phyloP scores from a whole-genome alignment of 2,888 invertebrate genomes.

The Pterostichus madidus region DNA sequence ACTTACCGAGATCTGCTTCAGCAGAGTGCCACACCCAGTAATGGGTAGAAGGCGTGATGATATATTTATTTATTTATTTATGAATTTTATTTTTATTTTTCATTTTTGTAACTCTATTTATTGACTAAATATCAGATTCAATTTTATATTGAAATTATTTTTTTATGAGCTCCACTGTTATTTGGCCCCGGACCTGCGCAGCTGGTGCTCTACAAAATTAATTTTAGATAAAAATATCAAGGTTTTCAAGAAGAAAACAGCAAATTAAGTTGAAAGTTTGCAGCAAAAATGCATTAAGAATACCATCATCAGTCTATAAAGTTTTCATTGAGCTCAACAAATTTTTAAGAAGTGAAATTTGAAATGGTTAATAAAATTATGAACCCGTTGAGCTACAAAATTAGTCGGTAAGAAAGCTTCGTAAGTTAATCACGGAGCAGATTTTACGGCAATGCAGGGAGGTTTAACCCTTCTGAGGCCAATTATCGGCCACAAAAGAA shows the following conservation, averaged over 20 bases:
- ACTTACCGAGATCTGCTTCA: too few species aligned
- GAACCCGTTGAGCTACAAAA: slow-evolving; percentile 57
- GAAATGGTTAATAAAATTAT: slow-evolving; percentile 60
- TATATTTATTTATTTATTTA: too few species aligned
- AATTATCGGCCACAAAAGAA: slow-evolving; percentile 41
- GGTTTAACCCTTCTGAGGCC: slow-evolving; percentile 29
- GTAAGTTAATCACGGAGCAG: slow-evolving; percentile 45
- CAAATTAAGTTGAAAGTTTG: slow-evolving; percentile 27
- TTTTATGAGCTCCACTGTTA: too few species aligned
- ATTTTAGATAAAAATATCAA: not conserved
- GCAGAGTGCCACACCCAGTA: too few species aligned
- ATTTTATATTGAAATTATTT: too few species aligned
- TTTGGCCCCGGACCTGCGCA: too few species aligned
- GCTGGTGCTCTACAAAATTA: not conserved
- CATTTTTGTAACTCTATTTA: too few species aligned
- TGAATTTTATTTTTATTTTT: too few species aligned
- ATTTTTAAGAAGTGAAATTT: slow-evolving; percentile 44
- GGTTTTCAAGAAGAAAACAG: slow-evolving; percentile 27
- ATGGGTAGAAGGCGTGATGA: too few species aligned
- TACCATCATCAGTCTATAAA: slow-evolving; percentile 45
- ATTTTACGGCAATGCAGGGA: slow-evolving; percentile 10
- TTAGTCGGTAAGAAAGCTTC: slow-evolving; percentile 55
- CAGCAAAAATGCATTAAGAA: slow-evolving; percentile 32
- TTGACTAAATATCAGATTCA: too few species aligned
- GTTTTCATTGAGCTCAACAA: slow-evolving; percentile 43